Base-by-base conservation (phyloP, 2,113 vertebrate species). In the Forbesichthys papilliferus region DNA sequence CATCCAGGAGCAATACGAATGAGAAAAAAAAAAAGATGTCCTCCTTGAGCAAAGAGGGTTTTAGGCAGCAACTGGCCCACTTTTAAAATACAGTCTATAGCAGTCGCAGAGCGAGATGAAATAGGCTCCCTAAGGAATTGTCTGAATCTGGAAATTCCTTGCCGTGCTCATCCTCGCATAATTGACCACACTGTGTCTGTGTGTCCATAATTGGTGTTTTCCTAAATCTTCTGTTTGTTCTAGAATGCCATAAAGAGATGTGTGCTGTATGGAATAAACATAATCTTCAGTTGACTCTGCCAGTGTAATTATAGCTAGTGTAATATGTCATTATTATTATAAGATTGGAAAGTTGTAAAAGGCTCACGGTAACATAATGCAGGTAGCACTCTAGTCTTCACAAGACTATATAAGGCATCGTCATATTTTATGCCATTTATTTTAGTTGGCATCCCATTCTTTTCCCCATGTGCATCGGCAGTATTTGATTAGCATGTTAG, bases 11-110 rank as follows among this genome's bases (percentile, higher is more conserved):
- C 33, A 65, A 64, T 75, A 64, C 66, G 36, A 42, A 42, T 42
- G 36, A 6, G 46, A 46, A 47, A 33, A 62, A 66, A 80, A 78
- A 79, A 87, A 79, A 75, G 66, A 83, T 72, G 64, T 80, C 42
- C 74, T 77, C 69, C 83, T 86, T 77, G 16, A 83, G 83, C 84
- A 73, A 86, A 72, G 77, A 81, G 64, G 51, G 6, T 58, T 74
- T 77, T 64, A 77, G 76, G 61, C 69, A 73, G 65, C 73, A 73
- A 64, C 66, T 85, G 84, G 58, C 87, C 87, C 78, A 86, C 18
- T 89, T 89, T 77, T 52, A 73, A 77, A 69, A 78, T 62, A 64
- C 52, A 61, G 60, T 66, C 65, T 75, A 18, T 68, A 62, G 49
- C 57, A 48, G 74, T 64, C 48, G 36, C 59, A 51, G 36, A 53